Evolutionary conservation across 2,888 invertebrate genomes (phyloP).

Genomic region (Timandra comae): DNA sequence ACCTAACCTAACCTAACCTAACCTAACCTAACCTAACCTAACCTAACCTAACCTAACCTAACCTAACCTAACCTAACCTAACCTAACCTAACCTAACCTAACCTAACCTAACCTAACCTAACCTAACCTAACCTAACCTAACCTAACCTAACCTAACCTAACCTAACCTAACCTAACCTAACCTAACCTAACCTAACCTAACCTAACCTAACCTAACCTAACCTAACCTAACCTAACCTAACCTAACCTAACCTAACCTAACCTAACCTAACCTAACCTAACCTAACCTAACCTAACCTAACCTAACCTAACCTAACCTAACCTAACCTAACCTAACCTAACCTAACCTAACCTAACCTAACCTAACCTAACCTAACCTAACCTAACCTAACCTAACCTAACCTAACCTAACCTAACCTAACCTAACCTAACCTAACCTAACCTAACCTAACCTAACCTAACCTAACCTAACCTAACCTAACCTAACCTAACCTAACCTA

Average conservation of each 20-base stretch:
- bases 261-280: constrained; percentile 9
- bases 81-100: constrained; percentile 7
- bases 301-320: constrained; percentile 9
- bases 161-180: constrained; percentile 8
- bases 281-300: constrained; percentile 9
- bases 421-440: constrained; percentile 10
- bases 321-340: constrained; percentile 11
- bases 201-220: constrained; percentile 7
- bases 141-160: constrained; percentile 7
- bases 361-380: constrained; percentile 11
- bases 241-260: constrained; percentile 9
- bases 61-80: constrained; percentile 7
- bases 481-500: constrained; percentile 9
- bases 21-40: constrained; percentile 7
- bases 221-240: constrained; percentile 8
- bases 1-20: constrained; percentile 7
- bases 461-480: constrained; percentile 9
- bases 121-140: constrained; percentile 7
- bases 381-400: constrained; percentile 11
- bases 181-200: constrained; percentile 8
- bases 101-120: constrained; percentile 7
- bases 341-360: constrained; percentile 11
- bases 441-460: constrained; percentile 9
- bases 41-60: constrained; percentile 7
- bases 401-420: constrained; percentile 11